These are phyloP conservation scores for Fregata magnificens DNA, from an alignment of 2,113 vertebrate species.

Conservation along the genomic window DNA sequence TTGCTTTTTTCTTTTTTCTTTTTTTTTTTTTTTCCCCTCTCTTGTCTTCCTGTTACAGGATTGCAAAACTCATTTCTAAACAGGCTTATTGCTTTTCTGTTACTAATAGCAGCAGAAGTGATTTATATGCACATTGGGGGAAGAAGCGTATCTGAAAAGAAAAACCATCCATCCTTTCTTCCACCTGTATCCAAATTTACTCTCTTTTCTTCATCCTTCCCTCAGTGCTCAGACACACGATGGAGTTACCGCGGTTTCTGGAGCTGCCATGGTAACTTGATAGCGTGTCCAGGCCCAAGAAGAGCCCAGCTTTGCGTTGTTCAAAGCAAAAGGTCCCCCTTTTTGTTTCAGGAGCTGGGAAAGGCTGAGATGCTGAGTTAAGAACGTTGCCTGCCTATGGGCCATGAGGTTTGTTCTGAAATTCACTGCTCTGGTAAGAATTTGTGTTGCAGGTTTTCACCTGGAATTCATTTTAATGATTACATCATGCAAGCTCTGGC, in stretches of 20 bases:
- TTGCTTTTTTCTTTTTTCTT: background rate
- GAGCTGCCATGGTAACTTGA: background rate
- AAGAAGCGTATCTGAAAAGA: background rate
- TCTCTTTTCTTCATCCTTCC: background rate
- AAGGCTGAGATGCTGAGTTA: background rate
- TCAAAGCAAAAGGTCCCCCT: background rate
- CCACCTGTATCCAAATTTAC: background rate
- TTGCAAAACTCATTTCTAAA: constrained; percentile 38
- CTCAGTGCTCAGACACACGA: background rate
- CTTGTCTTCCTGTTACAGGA: background rate
- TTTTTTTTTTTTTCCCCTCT: too few relatives aligned
- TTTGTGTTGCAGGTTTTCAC: background rate
- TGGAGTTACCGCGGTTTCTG: background rate
- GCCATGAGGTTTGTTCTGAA: background rate
- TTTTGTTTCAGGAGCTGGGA: background rate
- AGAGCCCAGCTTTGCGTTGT: background rate
- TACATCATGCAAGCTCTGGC: background rate
- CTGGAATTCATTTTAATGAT: constrained; percentile 25
- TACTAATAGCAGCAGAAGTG: constrained; percentile 10
- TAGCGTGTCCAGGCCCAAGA: background rate
- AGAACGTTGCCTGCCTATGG: background rate
- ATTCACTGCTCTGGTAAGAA: background rate
- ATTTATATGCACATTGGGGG: background rate
- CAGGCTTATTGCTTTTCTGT: background rate
- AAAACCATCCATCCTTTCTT: background rate